A percentile compares a stretch with the other conserved stretches of the same genome.
Conservation (phyloP, 2,888 invertebrate species). For the Dascillus cervinus region DNA sequence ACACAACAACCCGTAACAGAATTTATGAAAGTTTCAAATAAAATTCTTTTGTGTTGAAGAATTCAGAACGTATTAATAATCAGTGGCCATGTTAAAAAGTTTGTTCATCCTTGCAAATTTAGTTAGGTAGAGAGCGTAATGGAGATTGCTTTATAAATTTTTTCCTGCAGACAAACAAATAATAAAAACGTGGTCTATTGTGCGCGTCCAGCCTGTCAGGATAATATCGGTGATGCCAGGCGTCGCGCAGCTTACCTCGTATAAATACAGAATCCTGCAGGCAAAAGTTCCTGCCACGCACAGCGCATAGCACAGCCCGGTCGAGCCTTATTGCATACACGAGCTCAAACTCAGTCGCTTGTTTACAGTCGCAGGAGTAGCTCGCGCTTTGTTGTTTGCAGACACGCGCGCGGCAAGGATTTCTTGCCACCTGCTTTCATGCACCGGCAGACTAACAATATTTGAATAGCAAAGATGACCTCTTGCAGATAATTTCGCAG, state of each 20-base stretch:
- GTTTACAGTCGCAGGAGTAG: neutral
- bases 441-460: too few relatives aligned
- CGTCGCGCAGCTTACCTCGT: conserved; percentile 19
- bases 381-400: neutral
- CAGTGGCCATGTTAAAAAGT: too few relatives aligned
- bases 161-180: conserved; percentile 20
- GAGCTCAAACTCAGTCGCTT: conserved; percentile 25
- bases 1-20: too few relatives aligned
- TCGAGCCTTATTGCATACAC: conserved; percentile 22
- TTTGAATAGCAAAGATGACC: too few relatives aligned
- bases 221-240: conserved; percentile 8
- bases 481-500: too few relatives aligned
- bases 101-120: too few relatives aligned
- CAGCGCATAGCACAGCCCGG: conserved; percentile 22
- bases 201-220: conserved; percentile 14
- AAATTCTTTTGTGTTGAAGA: too few relatives aligned
- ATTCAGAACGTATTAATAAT: too few relatives aligned
- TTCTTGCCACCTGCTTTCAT: too few relatives aligned
- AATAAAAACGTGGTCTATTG: conserved; percentile 19
- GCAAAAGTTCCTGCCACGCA: conserved; percentile 26
- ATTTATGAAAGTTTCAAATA: too few relatives aligned
- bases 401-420: conserved; percentile 12
- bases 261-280: conserved; percentile 25
- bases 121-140: too few relatives aligned
- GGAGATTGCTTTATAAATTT: too few relatives aligned